Evolutionary conservation across 2,888 invertebrate genomes (phyloP).

Genomic region (Antheraea yamamai): DNA sequence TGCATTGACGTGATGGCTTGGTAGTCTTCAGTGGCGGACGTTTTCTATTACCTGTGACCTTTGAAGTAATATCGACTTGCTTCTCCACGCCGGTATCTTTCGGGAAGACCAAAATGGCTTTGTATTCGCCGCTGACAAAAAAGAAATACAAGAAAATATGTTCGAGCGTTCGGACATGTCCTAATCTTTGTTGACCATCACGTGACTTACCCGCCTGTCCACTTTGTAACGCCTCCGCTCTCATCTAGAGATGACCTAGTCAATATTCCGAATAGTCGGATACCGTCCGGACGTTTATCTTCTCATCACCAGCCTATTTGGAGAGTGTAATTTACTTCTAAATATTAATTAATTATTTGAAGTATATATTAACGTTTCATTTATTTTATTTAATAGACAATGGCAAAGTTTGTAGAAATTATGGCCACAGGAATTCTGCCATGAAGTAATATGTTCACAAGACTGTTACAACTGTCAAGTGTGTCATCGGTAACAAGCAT

Average conservation of each 20-base stretch:
- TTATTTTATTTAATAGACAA: too few relatives aligned
- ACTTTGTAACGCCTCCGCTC: conserved; percentile 22
- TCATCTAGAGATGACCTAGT: neutral
- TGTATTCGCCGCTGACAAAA: conserved; percentile 13
- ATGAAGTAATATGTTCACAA: neutral
- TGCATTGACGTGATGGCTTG: neutral
- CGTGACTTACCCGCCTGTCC: conserved; percentile 29
- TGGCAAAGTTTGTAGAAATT: neutral
- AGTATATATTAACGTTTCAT: too few relatives aligned
- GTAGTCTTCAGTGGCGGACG: neutral
- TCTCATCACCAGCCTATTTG: neutral
- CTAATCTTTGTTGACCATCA: conserved; percentile 29
- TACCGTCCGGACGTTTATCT: neutral
- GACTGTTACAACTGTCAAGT: too few relatives aligned
- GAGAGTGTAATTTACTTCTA: neutral
- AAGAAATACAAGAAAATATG: conserved; percentile 18
- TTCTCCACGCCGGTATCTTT: neutral
- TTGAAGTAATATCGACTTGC: neutral
- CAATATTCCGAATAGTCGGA: neutral
- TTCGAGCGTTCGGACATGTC: conserved; percentile 20
- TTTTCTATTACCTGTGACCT: conserved; percentile 14
- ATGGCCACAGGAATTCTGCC: neutral
- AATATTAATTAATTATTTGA: too few relatives aligned
- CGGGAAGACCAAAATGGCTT: neutral
- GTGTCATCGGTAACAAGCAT: too few relatives aligned